Evolutionary conservation across 92 coral and sea anemone species (phyloP).

Genomic region (Porites divaricata): DNA sequence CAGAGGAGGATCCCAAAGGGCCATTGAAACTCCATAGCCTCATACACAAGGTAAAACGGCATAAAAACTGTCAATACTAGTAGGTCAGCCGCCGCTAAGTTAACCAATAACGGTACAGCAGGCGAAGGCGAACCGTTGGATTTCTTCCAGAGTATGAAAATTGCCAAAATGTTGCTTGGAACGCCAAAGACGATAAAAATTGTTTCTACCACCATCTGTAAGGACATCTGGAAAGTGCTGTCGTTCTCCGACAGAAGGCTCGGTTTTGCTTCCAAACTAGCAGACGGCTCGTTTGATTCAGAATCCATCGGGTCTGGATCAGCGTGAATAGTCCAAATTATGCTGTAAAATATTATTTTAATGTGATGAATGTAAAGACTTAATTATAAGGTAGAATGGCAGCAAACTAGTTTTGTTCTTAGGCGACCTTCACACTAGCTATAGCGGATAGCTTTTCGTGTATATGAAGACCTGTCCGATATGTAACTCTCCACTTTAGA

Average conservation of each 20-base stretch:
- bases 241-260: neutral
- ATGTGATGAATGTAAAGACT: no score
- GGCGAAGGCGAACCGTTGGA: conserved; percentile 1
- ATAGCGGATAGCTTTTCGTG: no score
- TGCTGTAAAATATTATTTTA: no score
- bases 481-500: no score
- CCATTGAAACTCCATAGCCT: conserved; percentile 61
- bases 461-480: no score
- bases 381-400: no score
- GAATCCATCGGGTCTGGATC: neutral
- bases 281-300: neutral
- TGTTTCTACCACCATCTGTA: conserved; percentile 14
- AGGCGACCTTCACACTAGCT: no score
- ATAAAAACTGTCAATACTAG: conserved; percentile 56
- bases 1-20: conserved; percentile 73
- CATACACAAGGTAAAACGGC: conserved; percentile 74
- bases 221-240: conserved; percentile 5
- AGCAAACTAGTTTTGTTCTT: no score
- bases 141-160: conserved; percentile 37
- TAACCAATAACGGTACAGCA: conserved; percentile 37
- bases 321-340: neutral
- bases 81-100: conserved; percentile 70
- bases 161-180: conserved; percentile 53
- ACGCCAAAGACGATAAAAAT: conserved; percentile 47
- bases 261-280: neutral